These are phyloP conservation scores for Bos taurus DNA, from an alignment of 2,113 vertebrate species.

Conservation along the genomic window DNA sequence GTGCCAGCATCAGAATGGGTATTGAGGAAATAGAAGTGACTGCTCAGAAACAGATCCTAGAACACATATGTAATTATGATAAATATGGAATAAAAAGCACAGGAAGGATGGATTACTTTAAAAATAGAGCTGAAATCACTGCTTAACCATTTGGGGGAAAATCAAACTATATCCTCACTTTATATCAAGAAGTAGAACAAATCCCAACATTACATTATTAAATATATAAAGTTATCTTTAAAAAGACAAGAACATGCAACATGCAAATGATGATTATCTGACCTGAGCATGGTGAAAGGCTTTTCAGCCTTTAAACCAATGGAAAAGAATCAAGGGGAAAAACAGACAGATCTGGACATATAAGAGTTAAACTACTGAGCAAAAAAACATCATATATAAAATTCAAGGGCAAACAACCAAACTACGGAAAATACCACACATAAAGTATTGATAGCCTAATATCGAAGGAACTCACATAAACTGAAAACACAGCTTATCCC, in stretches of 20 bases:
- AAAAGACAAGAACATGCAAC: background rate
- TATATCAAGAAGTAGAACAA: background rate
- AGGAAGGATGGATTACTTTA: background rate
- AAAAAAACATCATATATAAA: background rate
- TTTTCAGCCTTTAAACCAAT: background rate
- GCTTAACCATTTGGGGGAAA: background rate
- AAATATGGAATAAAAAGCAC: background rate
- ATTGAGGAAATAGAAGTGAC: background rate
- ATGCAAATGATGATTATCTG: background rate
- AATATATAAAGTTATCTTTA: background rate
- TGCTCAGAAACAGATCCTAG: background rate
- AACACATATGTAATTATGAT: background rate
- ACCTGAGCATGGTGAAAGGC: background rate
- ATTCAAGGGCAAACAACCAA: constrained; percentile 5
- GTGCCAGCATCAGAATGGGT: background rate
- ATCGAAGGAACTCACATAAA: background rate
- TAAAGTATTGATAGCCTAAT: background rate
- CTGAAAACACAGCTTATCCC: background rate
- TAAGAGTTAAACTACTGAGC: background rate
- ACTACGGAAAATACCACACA: background rate
- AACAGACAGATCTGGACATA: background rate
- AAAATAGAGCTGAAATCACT: constrained; percentile 18
- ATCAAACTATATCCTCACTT: background rate
- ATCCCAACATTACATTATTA: constrained; percentile 5
- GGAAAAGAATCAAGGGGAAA: background rate